Base-by-base conservation (phyloP, 2,888 invertebrate species). In the Octonoba sinensis region DNA sequence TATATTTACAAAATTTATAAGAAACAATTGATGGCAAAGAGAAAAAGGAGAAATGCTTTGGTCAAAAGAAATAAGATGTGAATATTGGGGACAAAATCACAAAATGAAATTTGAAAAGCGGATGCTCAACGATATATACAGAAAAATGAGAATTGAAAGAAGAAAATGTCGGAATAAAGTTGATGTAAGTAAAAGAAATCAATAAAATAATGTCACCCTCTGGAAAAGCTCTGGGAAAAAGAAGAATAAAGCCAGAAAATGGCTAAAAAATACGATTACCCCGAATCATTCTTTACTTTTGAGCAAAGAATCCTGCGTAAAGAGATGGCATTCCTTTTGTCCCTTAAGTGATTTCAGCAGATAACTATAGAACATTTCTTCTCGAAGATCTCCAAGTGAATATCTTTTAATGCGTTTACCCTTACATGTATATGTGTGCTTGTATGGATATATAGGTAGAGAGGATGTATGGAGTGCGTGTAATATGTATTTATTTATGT, bases 241-340 rank as follows among this genome's bases (percentile, higher is more conserved):
- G 47, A 57, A 36, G 51, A 65, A 65, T 36, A 57, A 64, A 71
- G 69, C 59, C 46, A 24, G 46, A 70, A 65, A 77, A 70, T 54
- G 46, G 56, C 36, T 27, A 62, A 66, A 66, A 78, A 66, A 72
- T 66, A 66, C 65, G 72, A 71, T 78, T 78, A 18, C 65, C 36
- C 60, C 24, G 18, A 36, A 36, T 27, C 57, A 57, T 60, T 60
- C 36, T 24, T 27, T 60, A 36, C n/a, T 60, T 27, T 27, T 27
- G 8, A 13, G 36, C 36, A 60, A 60, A 27, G 22, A 57, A 57
- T 36, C 36, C 36, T 36, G 36, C 36, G 36, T 36, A 36, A 36
- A 36, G 36, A 36, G 36, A 36, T 36, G 36, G 36, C 36, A 36
- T 36, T 36, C 36, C 36, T 36, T 36, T 36, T 36, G 36, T 36